These are phyloP conservation scores for Oscarella lobularis DNA, from an alignment of 37 sponge, comb jelly and placozoan species.

Conservation along the genomic window DNA sequence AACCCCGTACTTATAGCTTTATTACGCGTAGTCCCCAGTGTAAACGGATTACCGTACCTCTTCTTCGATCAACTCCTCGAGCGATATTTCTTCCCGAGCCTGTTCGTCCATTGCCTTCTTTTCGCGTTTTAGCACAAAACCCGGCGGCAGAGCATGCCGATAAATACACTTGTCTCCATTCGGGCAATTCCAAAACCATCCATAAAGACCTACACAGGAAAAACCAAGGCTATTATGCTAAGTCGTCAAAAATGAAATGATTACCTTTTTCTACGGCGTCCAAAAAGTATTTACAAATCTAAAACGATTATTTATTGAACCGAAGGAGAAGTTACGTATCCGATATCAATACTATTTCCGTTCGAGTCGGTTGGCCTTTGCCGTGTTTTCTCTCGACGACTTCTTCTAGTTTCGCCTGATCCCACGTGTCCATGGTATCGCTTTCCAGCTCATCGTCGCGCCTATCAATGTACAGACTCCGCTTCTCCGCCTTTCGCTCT, in stretches of 20 bases:
- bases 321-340: background rate
- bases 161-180: conserved; percentile 87
- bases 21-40: too few relatives aligned
- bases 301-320: background rate
- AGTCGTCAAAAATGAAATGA: background rate
- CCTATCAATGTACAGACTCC: conserved; percentile 82
- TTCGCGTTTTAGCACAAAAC: conserved; percentile 83
- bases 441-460: conserved; percentile 40
- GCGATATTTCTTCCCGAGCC: conserved; percentile 52
- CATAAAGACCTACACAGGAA: conserved; percentile 52
- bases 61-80: conserved; percentile 91
- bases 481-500: conserved; percentile 79
- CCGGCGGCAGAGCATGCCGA: conserved; percentile 94
- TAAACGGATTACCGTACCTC: too few relatives aligned
- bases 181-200: conserved; percentile 99
- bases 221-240: background rate
- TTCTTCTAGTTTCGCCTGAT: conserved; percentile 80
- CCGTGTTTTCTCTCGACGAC: conserved; percentile 91
- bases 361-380: background rate
- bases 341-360: background rate
- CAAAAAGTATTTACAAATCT: conserved; percentile 95
- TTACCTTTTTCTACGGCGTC: conserved; percentile 81
- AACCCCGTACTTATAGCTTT: too few relatives aligned
- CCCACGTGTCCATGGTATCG: conserved; percentile 92
- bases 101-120: conserved; percentile 45